phyloP scores from a whole-genome alignment of 1,140 invertebrate species.

The Tenebrio molitor region DNA sequence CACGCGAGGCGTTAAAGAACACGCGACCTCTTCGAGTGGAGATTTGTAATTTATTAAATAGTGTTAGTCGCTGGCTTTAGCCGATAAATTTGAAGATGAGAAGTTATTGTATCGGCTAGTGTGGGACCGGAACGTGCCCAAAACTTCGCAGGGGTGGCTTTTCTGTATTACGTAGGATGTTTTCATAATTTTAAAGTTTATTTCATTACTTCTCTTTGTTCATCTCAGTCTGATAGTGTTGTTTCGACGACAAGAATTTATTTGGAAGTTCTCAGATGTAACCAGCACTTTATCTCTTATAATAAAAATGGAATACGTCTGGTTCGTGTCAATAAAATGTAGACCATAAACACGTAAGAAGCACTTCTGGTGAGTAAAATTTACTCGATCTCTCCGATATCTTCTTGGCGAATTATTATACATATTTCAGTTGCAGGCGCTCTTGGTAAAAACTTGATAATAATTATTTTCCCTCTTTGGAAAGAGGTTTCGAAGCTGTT shows the following conservation, averaged over 20 bases:
- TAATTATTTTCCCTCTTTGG: too few species aligned
- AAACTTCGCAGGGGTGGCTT: slow-evolving; percentile 52
- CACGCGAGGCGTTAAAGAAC: slow-evolving; percentile 42
- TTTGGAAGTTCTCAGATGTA: too few species aligned
- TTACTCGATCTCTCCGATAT: too few species aligned
- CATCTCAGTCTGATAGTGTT: too few species aligned
- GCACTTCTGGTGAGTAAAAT: too few species aligned
- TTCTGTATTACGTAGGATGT: slow-evolving; percentile 52
- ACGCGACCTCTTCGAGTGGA: slow-evolving; percentile 36
- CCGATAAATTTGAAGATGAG: slow-evolving; percentile 1
- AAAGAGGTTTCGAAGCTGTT: too few species aligned
- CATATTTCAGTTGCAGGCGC: too few species aligned
- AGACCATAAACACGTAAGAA: background rate
- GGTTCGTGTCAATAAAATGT: slow-evolving; percentile 9
- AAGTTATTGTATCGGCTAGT: slow-evolving; percentile 36
- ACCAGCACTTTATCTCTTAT: too few species aligned
- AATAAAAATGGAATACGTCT: slow-evolving; percentile 16
- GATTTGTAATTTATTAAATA: slow-evolving; percentile 47
- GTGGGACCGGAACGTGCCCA: slow-evolving; percentile 52
- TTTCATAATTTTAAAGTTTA: slow-evolving; percentile 54
- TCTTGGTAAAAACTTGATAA: too few species aligned
- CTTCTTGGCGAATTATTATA: too few species aligned
- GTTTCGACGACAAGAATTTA: too few species aligned
- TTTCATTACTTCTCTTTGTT: slow-evolving; percentile 47
- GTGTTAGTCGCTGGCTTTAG: slow-evolving; percentile 40